Conservation (phyloP, 23 tunicate species). For the Styela plicata region DNA sequence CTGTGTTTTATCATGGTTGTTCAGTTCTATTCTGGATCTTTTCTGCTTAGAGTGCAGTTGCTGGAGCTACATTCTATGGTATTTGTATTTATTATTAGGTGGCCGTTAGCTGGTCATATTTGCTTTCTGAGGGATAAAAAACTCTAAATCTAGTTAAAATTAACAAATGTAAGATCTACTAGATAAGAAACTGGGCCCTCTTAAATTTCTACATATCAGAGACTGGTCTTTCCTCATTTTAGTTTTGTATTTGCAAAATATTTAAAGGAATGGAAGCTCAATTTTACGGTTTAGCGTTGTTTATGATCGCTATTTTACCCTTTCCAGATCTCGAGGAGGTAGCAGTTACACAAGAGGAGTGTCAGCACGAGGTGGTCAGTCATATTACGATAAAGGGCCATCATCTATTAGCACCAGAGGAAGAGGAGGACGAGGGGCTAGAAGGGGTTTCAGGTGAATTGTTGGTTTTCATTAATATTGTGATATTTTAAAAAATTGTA, state of each 20-base stretch:
- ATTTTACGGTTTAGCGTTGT: too few species aligned
- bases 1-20: too few species aligned
- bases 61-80: too few species aligned
- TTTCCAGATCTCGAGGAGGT: conserved; percentile 11
- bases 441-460: conserved; percentile 29
- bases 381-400: neutral
- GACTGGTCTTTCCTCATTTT: too few species aligned
- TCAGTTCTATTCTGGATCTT: too few species aligned
- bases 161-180: neutral
- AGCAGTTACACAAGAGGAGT: neutral
- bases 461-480: too few species aligned
- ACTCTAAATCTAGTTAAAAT: neutral
- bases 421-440: neutral
- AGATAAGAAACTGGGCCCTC: neutral
- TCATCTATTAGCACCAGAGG: neutral
- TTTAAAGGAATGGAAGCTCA: too few species aligned
- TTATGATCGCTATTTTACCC: neutral
- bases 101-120: too few species aligned
- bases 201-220: neutral
- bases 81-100: too few species aligned
- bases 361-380: neutral
- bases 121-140: neutral
- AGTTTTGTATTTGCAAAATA: too few species aligned
- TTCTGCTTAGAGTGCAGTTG: too few species aligned
- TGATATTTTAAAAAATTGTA: too few species aligned